These are phyloP conservation scores for Dasyurus viverrinus DNA, from an alignment of 2,113 vertebrate species.

Conservation along the genomic window DNA sequence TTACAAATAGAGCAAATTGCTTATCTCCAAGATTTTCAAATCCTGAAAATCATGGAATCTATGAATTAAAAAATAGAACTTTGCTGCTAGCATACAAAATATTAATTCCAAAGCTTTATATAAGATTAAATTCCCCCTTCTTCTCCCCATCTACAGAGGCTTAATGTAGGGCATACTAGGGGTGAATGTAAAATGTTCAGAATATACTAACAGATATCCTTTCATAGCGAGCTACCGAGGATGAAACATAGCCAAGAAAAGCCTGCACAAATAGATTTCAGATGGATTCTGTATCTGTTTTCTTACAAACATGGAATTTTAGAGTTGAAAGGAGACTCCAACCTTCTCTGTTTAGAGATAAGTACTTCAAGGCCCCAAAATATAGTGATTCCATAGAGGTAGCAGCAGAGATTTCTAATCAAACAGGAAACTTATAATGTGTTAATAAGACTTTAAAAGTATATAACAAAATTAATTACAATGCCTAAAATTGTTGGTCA, in stretches of 20 bases:
- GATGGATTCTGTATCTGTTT: not conserved
- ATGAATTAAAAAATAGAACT: constrained; percentile 1
- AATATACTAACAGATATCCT: not conserved
- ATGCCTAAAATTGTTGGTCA: not conserved
- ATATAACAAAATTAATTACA: not conserved
- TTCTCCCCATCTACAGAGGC: not conserved
- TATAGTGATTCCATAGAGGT: not conserved
- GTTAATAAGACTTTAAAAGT: not conserved
- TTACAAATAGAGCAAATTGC: not conserved
- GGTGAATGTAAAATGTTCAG: not conserved
- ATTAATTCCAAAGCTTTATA: not conserved
- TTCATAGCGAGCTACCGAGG: not conserved
- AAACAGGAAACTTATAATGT: not conserved
- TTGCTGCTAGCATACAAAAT: not conserved
- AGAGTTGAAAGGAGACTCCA: not conserved
- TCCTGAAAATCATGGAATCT: not conserved
- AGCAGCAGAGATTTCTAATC: not conserved
- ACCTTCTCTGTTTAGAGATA: not conserved
- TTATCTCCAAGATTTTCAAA: constrained; percentile 1
- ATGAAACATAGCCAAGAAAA: not conserved
- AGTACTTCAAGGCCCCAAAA: not conserved
- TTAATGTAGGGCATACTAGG: not conserved
- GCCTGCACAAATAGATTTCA: not conserved
- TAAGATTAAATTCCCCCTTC: not conserved
- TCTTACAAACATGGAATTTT: not conserved